Evolutionary conservation across 2,888 invertebrate genomes (phyloP), one percentile per base, ranked within the genome.

Genomic region (Caenorhabditis sp.): DNA sequence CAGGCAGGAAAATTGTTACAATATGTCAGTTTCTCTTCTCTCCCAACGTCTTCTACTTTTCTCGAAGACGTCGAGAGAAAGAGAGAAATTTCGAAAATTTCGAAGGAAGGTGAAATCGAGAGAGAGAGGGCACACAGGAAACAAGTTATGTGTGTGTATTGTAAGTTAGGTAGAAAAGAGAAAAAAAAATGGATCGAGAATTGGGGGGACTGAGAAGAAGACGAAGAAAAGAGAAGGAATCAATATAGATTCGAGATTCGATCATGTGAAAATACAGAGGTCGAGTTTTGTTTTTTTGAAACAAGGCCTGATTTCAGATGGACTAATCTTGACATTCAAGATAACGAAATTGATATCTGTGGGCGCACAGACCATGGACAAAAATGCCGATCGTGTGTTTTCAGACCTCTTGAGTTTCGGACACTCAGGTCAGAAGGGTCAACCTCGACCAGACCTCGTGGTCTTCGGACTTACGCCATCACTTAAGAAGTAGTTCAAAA

Each of bases 51-150:
- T 59, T 22, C 22, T 16, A 4, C 61, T 28, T 35, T 6, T 28
- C 58, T n/a, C n/a, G 59, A 59, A 7, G 61, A 61, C 38, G 61
- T 31, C 58, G 28, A 35, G 35, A n/a, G 70, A 38, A 22, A 14
- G 12, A n/a, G 24, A 56, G 38, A 41, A 64, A 64, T 64, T 64
- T 64, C 64, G 74, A 64, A 64, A 56, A 69, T 28, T 28, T 54
- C 19, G 47, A 72, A 28, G 26, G 35, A n/a, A 12, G 2, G 64
- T 14, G 26, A 54, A 41, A 16, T 12, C 2, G 58, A 26, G 31
- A 63, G 44, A 38, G 14, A 16, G 31, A 35, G 16, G 44, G 72
- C n/a, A n/a, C n/a, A 59, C 31, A 49, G 49, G 61, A 61, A 63
- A 59, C 54, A 49, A 64, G 63, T 49, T 41, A 61, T 28, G 41